Percentiles rank a stretch among this genome's conserved stretches.
Conservation (phyloP, 2,888 invertebrate genomes). For the Heliconius hortense region DNA sequence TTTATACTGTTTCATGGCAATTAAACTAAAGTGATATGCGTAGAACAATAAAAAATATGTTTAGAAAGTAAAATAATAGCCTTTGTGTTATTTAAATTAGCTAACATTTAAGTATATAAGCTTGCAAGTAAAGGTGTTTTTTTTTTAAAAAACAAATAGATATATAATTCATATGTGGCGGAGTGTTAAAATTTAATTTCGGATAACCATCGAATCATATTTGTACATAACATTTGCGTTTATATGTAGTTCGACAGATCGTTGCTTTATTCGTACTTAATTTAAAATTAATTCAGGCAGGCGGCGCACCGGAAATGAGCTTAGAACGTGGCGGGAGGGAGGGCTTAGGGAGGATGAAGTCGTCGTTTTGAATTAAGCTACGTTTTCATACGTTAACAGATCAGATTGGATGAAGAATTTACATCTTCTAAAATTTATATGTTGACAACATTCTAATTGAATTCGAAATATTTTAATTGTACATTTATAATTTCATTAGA, state of each 20-base stretch:
- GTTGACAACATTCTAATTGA: not conserved
- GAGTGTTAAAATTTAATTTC: not conserved
- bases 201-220: not conserved
- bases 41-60: too few relatives aligned
- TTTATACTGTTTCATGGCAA: too few relatives aligned
- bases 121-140: too few relatives aligned
- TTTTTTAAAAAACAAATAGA: too few relatives aligned
- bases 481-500: not conserved
- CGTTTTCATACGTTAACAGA: constrained; percentile 44
- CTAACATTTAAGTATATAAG: too few relatives aligned
- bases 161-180: too few relatives aligned
- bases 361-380: constrained; percentile 61
- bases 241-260: constrained; percentile 52
- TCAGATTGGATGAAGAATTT: constrained; percentile 39
- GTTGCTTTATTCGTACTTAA: constrained; percentile 83
- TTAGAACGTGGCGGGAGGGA: constrained; percentile 74
- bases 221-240: constrained; percentile 40
- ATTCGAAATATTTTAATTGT: not conserved
- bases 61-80: too few relatives aligned
- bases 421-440: constrained; percentile 14
- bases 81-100: too few relatives aligned
- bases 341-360: constrained; percentile 44
- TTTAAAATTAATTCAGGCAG: constrained; percentile 88
- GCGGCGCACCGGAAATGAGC: constrained; percentile 86
- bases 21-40: too few relatives aligned